Conservation (phyloP, 2,797 vertebrate species). For the Sebastes variabilis region DNA sequence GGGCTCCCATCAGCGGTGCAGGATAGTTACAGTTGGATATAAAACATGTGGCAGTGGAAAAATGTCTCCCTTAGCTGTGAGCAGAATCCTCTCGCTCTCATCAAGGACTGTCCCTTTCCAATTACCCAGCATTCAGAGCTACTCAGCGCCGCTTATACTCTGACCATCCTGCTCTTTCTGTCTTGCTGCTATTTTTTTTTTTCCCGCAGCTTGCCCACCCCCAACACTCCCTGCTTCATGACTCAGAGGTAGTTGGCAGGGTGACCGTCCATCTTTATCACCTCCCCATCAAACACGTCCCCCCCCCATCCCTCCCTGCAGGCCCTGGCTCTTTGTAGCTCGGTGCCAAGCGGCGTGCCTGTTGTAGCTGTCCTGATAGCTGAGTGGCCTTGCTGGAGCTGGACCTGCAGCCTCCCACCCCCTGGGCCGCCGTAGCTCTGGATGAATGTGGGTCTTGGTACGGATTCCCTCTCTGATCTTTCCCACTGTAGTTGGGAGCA, state of each 20-base stretch:
- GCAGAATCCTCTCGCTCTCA: constrained; percentile 34
- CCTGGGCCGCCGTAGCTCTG: constrained; percentile 20
- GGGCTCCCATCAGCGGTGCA: constrained; percentile 12
- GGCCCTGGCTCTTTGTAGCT: constrained; percentile 59
- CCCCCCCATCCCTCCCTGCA: constrained; percentile 27
- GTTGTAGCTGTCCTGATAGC: constrained; percentile 71
- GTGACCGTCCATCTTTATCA: constrained; percentile 68
- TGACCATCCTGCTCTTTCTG: constrained; percentile 29
- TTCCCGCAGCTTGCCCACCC: not conserved
- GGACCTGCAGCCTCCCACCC: constrained; percentile 34
- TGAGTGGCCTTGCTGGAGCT: constrained; percentile 47
- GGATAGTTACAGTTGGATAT: constrained; percentile 21
- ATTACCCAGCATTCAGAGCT: constrained; percentile 55
- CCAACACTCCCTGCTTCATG: constrained; percentile 28
- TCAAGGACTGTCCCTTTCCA: constrained; percentile 50
- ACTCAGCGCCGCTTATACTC: constrained; percentile 26
- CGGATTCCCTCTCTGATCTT: constrained; percentile 53
- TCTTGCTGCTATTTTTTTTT: constrained; percentile 17
- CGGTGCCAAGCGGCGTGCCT: constrained; percentile 52
- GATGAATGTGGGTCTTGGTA: constrained; percentile 41
- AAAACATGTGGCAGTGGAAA: constrained; percentile 19
- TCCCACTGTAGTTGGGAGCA: constrained; percentile 13
- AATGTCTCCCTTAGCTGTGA: constrained; percentile 43
- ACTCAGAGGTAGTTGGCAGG: constrained; percentile 70
- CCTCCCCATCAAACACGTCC: constrained; percentile 65